A percentile compares a stretch with the other conserved stretches of the same genome.
These are phyloP conservation scores for Melanerpes formicivorus DNA, from an alignment of 2,113 vertebrate genomes.

Conservation along the genomic window DNA sequence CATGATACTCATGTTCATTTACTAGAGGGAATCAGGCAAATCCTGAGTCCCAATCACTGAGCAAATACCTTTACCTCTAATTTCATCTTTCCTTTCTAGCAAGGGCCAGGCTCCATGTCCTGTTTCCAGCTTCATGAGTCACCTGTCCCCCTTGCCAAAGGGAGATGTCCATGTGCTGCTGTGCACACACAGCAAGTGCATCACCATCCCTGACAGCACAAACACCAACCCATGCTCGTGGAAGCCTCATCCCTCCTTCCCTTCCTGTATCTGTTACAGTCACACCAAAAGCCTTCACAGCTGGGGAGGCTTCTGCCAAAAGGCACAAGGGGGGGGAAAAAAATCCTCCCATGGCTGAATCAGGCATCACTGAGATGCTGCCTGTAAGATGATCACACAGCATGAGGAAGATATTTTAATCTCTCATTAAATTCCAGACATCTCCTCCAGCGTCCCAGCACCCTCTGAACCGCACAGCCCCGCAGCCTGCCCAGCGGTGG, in stretches of 20 bases:
- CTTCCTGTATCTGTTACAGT: not conserved
- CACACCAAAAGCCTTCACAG: not conserved
- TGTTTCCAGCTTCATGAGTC: not conserved
- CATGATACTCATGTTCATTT: rapidly evolving
- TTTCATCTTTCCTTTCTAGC: not conserved
- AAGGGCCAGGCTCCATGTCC: not conserved
- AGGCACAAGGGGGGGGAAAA: not conserved
- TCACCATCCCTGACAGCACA: not conserved
- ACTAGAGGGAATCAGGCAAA: not conserved
- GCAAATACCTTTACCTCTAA: not conserved
- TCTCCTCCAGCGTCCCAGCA: not conserved
- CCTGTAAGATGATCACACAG: not conserved
- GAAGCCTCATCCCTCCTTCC: not conserved
- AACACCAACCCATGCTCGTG: not conserved
- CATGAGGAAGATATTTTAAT: not conserved
- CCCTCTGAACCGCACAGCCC: not conserved
- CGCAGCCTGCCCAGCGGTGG: not conserved
- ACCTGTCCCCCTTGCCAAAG: not conserved
- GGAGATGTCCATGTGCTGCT: not conserved
- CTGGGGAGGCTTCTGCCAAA: conserved; percentile 14
- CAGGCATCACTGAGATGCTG: not conserved
- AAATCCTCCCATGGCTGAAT: not conserved
- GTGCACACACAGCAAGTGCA: rapidly evolving
- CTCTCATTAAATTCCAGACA: not conserved
- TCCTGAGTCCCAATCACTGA: rapidly evolving